A percentile compares a stretch with the other conserved stretches of the same genome.
phyloP scores from a whole-genome alignment of 2,888 invertebrate genomes.

The Amaurobius ferox region DNA sequence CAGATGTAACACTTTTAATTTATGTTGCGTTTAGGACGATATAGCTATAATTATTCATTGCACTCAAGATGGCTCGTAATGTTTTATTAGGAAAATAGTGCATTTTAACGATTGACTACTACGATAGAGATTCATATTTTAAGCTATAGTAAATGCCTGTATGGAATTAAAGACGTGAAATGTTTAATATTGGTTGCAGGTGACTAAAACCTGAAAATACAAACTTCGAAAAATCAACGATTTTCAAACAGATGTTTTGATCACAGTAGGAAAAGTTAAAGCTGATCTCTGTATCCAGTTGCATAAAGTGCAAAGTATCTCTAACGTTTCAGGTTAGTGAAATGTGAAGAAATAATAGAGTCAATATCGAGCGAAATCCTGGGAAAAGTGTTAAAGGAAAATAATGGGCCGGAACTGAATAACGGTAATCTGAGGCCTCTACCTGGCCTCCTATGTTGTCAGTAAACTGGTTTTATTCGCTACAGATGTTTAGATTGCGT shows the following conservation, averaged over 20 bases:
- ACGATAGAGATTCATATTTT: too few relatives aligned
- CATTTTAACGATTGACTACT: too few relatives aligned
- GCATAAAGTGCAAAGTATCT: neutral
- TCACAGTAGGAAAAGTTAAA: neutral
- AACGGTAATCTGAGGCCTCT: constrained; percentile 39
- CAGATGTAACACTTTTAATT: too few relatives aligned
- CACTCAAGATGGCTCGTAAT: too few relatives aligned
- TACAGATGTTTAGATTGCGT: constrained; percentile 48
- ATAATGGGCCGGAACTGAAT: constrained; percentile 43
- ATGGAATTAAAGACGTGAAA: too few relatives aligned
- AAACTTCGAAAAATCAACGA: too few relatives aligned
- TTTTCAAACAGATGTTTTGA: neutral
- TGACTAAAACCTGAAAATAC: too few relatives aligned
- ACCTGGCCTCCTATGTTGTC: constrained; percentile 19
- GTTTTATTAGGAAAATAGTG: too few relatives aligned
- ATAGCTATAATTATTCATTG: too few relatives aligned
- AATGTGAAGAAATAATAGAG: neutral
- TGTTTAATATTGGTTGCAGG: too few relatives aligned
- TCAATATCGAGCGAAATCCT: neutral
- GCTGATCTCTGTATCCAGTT: neutral
- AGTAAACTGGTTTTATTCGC: constrained; percentile 58
- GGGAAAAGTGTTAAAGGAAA: constrained; percentile 20
- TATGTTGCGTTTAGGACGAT: too few relatives aligned
- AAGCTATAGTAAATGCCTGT: too few relatives aligned
- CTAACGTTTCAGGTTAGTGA: neutral